Conservation (phyloP, 1,140 invertebrate genomes). For the Littorina saxatilis region DNA sequence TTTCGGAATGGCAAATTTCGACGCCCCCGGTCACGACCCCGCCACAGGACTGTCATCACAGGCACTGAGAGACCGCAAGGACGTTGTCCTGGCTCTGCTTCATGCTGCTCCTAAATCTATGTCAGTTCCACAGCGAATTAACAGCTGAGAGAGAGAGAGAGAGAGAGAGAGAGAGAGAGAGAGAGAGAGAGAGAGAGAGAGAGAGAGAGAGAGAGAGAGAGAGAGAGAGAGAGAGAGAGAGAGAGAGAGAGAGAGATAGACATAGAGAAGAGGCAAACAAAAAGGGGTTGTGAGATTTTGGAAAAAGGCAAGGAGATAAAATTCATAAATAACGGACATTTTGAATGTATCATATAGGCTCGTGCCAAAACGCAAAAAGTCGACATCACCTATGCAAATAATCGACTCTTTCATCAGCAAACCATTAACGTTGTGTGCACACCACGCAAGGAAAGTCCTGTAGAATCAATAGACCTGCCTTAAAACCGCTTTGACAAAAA, state of each 20-base stretch:
- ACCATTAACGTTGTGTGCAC: no score
- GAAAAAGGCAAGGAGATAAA: no score
- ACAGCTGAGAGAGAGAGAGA: not conserved
- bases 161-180: not conserved
- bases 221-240: not conserved
- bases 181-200: not conserved
- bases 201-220: not conserved
- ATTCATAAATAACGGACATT: no score
- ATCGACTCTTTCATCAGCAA: no score
- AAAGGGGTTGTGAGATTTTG: no score
- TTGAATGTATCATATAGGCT: no score
- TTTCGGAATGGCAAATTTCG: constrained; percentile 37
- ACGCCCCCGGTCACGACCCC: constrained; percentile 18
- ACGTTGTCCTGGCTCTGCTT: constrained; percentile 43
- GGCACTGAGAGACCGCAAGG: constrained; percentile 34
- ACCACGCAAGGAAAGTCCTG: no score
- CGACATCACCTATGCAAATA: not conserved
- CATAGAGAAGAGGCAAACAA: no score
- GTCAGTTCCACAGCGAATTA: not conserved
- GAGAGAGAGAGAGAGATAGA: no score
- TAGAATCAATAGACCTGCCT: no score
- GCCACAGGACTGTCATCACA: constrained; percentile 29
- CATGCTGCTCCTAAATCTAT: constrained; percentile 35
- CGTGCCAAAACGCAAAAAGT: no score
- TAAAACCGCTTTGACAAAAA: no score